Percentiles rank a stretch among this genome's conserved stretches.
phyloP scores from a whole-genome alignment of 1,140 invertebrate genomes.

The Leptonema lineaticorne region DNA sequence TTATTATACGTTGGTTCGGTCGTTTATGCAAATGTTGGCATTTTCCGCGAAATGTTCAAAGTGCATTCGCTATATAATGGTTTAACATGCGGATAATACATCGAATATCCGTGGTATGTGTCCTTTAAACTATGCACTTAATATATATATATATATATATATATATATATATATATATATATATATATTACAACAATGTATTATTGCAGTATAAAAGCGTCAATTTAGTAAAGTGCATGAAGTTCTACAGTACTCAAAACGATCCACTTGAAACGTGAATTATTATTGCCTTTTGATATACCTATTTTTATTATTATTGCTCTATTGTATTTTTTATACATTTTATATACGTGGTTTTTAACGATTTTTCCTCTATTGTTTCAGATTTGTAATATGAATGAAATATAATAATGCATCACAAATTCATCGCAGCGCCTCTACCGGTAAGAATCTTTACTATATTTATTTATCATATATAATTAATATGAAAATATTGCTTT shows the following conservation, averaged over 20 bases:
- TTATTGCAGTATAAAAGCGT: neutral
- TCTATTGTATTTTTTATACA: too few relatives aligned
- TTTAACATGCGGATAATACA: neutral
- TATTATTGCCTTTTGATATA: neutral
- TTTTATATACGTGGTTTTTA: neutral
- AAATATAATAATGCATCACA: neutral
- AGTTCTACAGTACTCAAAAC: neutral
- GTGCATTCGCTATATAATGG: neutral
- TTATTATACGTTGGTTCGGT: neutral
- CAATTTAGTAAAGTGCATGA: neutral
- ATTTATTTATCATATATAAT: neutral
- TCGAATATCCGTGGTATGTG: neutral
- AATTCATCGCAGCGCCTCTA: conserved; percentile 6
- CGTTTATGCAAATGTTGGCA: neutral
- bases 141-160: neutral
- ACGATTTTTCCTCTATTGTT: neutral
- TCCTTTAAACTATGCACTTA: neutral
- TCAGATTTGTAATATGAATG: neutral
- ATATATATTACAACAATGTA: too few relatives aligned
- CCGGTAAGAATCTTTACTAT: neutral
- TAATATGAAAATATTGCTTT: too few relatives aligned
- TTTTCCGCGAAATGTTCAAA: neutral
- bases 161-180: neutral
- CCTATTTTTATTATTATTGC: too few relatives aligned
- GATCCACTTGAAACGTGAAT: neutral